Percentiles rank a stretch among this genome's conserved stretches.
phyloP scores from a whole-genome alignment of 1,140 invertebrate genomes.

The Luehdorfia chinensis region DNA sequence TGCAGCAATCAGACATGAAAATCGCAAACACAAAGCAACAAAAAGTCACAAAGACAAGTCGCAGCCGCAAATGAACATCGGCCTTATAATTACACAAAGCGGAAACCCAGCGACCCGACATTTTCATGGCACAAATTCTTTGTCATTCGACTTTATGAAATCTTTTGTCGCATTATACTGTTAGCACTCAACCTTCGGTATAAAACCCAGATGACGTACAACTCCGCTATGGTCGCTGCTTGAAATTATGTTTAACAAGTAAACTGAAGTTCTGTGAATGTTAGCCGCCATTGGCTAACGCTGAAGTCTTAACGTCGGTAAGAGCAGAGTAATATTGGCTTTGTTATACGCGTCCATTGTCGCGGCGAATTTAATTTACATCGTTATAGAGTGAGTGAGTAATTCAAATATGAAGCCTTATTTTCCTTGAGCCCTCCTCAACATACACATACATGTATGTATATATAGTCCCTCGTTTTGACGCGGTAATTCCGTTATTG shows the following conservation, averaged over 20 bases:
- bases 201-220: conserved; percentile 21
- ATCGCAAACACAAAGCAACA: not conserved
- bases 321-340: too few species aligned
- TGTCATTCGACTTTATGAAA: conserved; percentile 21
- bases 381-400: too few species aligned
- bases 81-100: conserved; percentile 5
- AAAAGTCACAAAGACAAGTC: not conserved
- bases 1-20: not conserved
- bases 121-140: conserved; percentile 1
- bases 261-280: conserved; percentile 25
- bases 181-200: conserved; percentile 21
- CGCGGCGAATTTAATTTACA: too few species aligned
- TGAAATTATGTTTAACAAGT: conserved; percentile 21
- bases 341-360: too few species aligned
- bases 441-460: too few species aligned
- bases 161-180: conserved; percentile 20
- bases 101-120: not conserved
- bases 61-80: not conserved
- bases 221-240: conserved; percentile 17
- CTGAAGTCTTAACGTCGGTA: not conserved
- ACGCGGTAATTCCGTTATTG: too few species aligned
- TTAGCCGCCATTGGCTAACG: not conserved
- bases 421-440: too few species aligned
- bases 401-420: too few species aligned
- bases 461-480: too few species aligned